Evolutionary conservation across 2,797 vertebrate genomes (phyloP), one percentile per base, ranked within the genome.

Genomic region (Sphenodon punctatus): DNA sequence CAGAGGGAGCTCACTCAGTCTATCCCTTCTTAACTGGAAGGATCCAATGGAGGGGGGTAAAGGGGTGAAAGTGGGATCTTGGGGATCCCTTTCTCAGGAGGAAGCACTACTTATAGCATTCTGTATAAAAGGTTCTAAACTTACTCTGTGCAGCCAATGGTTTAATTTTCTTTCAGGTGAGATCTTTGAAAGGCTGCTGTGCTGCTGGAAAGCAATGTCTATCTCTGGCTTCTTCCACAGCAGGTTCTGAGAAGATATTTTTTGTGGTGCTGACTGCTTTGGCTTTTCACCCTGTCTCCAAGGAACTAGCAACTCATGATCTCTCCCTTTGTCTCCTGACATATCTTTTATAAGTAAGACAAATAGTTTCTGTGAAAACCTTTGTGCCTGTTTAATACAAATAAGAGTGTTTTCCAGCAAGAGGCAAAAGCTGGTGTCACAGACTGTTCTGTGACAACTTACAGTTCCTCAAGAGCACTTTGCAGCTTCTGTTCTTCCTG

Each of bases 391-490:
- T 89, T 89, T 80, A 84, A 82, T 81, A 69, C 70, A 75, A 70
- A 53, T 68, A 64, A 70, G 76, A 70, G 74, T 80, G 83, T 23
- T 72, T 76, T 67, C 56, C 72, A 63, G 67, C n/a, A 87, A 65
- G 76, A 88, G 78, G 82, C 79, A 66, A 61, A 45, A 66, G 67
- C 49, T 85, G 70, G 86, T 79, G 43, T 71, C 79, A 83, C 55
- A 71, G 46, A 59, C 55, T 82, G 43, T 86, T 72, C 88, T 89
- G 43, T 80, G 86, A 77, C 84, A 55, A 70, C 56, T 77, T 75
- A 78, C 32, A 32, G 46, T 65, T 71, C 75, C 87, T 76, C 36
- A 65, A 85, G 79, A 59, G n/a, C 69, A 45, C 38, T 87, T 69
- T 41, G 61, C 30, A 75, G 61, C 32, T 64, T 22, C 80, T 86